Evolutionary conservation across 2,113 vertebrate species (phyloP).

Genomic region (Dryoscopus gambensis): DNA sequence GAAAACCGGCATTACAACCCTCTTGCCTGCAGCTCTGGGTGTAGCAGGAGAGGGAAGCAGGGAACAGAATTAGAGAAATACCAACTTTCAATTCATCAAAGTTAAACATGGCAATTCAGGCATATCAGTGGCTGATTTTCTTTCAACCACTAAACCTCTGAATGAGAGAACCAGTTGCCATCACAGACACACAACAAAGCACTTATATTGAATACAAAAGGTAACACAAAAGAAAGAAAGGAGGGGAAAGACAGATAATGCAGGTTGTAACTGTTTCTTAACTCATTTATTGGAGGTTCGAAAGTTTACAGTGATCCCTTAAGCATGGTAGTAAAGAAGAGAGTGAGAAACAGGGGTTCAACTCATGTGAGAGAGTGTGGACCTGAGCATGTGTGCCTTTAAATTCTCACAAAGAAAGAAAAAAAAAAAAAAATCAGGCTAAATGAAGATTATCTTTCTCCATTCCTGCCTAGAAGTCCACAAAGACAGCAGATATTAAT

Average conservation of each 20-base stretch:
- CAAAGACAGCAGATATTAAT: rapidly evolving
- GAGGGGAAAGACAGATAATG: rapidly evolving
- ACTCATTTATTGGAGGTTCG: background rate
- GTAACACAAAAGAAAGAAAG: background rate
- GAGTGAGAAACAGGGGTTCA: background rate
- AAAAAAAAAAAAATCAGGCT: background rate
- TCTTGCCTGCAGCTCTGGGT: background rate
- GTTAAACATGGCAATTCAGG: background rate
- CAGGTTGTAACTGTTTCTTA: background rate
- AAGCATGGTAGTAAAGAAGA: background rate
- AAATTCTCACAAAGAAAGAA: background rate
- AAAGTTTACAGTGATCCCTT: background rate
- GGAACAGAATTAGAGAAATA: background rate
- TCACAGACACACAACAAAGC: background rate
- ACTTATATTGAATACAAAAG: background rate
- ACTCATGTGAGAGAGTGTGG: rapidly evolving
- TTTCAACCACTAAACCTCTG: background rate
- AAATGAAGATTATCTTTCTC: background rate
- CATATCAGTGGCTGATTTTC: background rate
- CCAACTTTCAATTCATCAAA: background rate
- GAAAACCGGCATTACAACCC: background rate
- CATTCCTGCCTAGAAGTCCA: background rate
- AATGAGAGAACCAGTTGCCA: background rate
- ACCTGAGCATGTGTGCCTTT: background rate
- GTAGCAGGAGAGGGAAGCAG: background rate